These are phyloP conservation scores for Antennarius maculatus DNA, from an alignment of 2,797 vertebrate species.

Conservation along the genomic window DNA sequence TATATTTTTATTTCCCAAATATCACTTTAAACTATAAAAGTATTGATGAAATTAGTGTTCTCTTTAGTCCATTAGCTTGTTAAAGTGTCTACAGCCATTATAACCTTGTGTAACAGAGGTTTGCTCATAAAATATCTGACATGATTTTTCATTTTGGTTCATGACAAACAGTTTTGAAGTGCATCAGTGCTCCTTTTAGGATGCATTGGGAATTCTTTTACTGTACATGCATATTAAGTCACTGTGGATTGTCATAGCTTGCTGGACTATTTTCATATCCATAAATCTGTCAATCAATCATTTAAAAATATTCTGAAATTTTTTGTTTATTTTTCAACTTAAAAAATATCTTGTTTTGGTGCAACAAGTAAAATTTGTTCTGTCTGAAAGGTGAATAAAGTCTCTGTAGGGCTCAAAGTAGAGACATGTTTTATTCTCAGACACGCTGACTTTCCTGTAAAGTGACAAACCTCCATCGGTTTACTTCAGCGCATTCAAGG, in stretches of 20 bases:
- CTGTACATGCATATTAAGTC: not conserved
- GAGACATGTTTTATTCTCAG: not conserved
- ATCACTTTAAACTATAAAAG: not conserved
- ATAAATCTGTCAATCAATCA: too few species aligned
- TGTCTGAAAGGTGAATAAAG: not conserved
- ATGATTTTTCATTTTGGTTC: not conserved
- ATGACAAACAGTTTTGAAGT: not conserved
- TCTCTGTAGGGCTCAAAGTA: not conserved
- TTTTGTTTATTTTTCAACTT: not conserved
- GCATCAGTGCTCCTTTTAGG: not conserved
- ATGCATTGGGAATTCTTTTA: not conserved
- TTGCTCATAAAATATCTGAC: not conserved
- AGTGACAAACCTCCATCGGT: not conserved
- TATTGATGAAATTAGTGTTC: not conserved
- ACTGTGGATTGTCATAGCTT: too few species aligned
- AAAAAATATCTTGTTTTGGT: not conserved
- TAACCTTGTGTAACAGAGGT: not conserved
- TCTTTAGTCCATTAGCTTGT: not conserved
- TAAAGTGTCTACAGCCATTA: not conserved
- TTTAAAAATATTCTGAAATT: not conserved
- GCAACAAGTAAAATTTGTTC: not conserved
- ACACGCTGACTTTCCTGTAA: not conserved
- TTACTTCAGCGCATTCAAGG: not conserved
- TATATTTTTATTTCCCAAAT: not conserved
- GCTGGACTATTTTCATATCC: too few species aligned